These are phyloP conservation scores for Pygocentrus nattereri DNA, from an alignment of 2,797 vertebrate species.

Conservation along the genomic window DNA sequence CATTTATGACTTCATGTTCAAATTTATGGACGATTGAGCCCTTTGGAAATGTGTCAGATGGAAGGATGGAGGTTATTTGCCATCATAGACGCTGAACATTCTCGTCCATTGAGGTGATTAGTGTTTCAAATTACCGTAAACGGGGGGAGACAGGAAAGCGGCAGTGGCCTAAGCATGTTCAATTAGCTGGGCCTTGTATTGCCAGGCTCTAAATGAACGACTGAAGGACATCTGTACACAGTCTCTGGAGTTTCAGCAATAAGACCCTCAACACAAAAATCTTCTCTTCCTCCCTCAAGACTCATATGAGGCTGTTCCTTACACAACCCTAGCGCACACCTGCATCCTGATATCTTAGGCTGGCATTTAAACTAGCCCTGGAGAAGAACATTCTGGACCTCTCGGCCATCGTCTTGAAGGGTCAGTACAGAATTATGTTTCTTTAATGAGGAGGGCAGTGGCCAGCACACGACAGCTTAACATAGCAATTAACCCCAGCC, in stretches of 20 bases:
- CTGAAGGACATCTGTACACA: slow-evolving; percentile 36
- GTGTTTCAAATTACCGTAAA: slow-evolving; percentile 70
- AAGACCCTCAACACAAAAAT: slow-evolving; percentile 29
- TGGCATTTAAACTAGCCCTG: slow-evolving; percentile 11
- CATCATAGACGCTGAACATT: slow-evolving; percentile 63
- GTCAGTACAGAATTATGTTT: slow-evolving; percentile 32
- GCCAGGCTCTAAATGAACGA: slow-evolving; percentile 16
- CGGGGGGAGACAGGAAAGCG: slow-evolving; percentile 13
- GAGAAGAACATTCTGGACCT: slow-evolving; percentile 5
- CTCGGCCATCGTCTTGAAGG: slow-evolving; percentile 1
- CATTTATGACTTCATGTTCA: slow-evolving; percentile 74
- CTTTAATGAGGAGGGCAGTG: slow-evolving; percentile 42
- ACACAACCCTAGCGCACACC: slow-evolving; percentile 11
- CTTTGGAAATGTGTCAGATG: slow-evolving; percentile 74
- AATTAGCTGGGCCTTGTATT: slow-evolving; percentile 33
- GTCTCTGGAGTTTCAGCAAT: slow-evolving; percentile 20
- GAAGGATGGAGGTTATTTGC: slow-evolving; percentile 70
- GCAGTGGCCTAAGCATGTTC: slow-evolving; percentile 22
- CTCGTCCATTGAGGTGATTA: slow-evolving; percentile 63
- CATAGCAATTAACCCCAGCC: slow-evolving; percentile 18
- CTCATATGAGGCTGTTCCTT: slow-evolving; percentile 17
- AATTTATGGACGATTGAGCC: slow-evolving; percentile 78
- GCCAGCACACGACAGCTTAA: not conserved
- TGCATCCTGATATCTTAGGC: slow-evolving; percentile 40
- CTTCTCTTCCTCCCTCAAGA: slow-evolving; percentile 5